Percentiles rank a stretch among this genome's conserved stretches.
These are phyloP conservation scores for Pipistrellus pipistrellus DNA, from an alignment of 2,797 vertebrate genomes.

Conservation along the genomic window DNA sequence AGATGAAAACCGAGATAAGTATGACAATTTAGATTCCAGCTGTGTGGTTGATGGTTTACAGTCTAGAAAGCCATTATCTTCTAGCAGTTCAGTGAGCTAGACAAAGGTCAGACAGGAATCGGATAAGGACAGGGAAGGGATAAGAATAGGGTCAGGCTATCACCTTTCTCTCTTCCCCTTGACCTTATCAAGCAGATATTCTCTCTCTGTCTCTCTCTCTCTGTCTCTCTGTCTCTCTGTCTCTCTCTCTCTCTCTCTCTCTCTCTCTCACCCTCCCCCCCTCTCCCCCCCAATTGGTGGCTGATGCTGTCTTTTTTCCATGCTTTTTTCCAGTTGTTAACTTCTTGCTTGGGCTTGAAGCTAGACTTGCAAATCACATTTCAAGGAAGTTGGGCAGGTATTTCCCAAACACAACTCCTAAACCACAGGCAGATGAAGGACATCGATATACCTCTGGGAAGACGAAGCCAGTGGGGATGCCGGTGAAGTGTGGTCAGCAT, in stretches of 20 bases:
- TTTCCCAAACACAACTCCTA: neutral
- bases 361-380: constrained; percentile 4
- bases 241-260: neutral
- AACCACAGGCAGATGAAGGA: neutral
- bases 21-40: neutral
- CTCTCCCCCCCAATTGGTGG: neutral
- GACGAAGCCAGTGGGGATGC: neutral
- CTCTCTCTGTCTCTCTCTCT: neutral
- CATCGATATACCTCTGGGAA: neutral
- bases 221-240: neutral
- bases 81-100: neutral
- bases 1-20: neutral
- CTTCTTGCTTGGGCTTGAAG: neutral
- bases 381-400: neutral
- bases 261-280: neutral
- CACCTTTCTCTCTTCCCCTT: neutral
- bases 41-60: neutral
- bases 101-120: neutral
- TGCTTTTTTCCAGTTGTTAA: neutral
- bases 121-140: neutral
- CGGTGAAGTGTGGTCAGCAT: neutral
- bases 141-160: neutral
- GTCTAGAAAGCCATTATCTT: neutral
- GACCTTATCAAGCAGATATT: neutral
- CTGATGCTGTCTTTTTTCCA: neutral